Evolutionary conservation across 2,888 invertebrate genomes (phyloP).

Genomic region (Polylopha cassiicola): DNA sequence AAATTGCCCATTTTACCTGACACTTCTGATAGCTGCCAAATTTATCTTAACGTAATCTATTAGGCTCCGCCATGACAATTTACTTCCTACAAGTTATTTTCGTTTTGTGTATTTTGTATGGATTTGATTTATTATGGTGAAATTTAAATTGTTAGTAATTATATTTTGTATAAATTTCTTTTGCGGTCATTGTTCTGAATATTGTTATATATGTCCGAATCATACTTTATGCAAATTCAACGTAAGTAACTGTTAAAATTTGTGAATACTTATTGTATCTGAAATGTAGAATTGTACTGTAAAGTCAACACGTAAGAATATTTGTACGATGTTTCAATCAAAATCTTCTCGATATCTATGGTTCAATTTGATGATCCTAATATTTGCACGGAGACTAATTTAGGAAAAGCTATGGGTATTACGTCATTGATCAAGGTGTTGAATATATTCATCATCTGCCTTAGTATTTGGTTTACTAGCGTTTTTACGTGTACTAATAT

Average conservation of each 20-base stretch:
- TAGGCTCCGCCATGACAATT: conserved; percentile 36
- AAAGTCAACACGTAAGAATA: no score
- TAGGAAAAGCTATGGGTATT: no score
- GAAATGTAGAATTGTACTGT: background rate
- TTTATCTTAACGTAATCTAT: conserved; percentile 30
- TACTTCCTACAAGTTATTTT: conserved; percentile 27
- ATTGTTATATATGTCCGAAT: conserved; percentile 54
- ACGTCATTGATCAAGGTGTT: no score
- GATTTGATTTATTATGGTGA: conserved; percentile 57
- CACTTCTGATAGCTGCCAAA: conserved; percentile 21
- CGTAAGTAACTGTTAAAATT: conserved; percentile 34
- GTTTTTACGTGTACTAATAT: no score
- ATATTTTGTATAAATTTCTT: conserved; percentile 35
- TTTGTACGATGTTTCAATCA: no score
- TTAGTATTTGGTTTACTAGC: no score
- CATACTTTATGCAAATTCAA: conserved; percentile 56
- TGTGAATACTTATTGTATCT: conserved; percentile 1
- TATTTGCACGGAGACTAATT: no score
- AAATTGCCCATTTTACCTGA: conserved; percentile 48
- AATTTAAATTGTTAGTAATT: conserved; percentile 55
- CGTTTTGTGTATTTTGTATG: conserved; percentile 33
- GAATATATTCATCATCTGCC: no score
- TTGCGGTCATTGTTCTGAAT: conserved; percentile 32
- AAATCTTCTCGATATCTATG: no score
- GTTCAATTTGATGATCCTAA: no score